A percentile compares a stretch with the other conserved stretches of the same genome.
phyloP scores from a whole-genome alignment of 2,797 vertebrate species.

The Poliocrania exsul region DNA sequence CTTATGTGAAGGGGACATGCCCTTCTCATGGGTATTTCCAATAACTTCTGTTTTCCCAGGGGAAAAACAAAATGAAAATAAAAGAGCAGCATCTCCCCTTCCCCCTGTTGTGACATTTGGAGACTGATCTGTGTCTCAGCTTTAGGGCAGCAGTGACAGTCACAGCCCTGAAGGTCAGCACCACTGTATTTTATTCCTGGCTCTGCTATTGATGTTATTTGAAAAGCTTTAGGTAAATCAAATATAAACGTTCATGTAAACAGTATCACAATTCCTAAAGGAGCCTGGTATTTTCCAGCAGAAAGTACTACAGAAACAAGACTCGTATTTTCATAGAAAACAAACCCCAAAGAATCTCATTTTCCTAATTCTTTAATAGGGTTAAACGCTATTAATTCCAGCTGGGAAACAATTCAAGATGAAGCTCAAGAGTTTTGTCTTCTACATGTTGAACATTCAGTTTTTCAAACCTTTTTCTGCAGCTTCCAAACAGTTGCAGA shows the following conservation, averaged over 20 bases:
- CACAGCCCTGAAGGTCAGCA: background rate
- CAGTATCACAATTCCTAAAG: background rate
- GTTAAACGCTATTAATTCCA: conserved; percentile 32
- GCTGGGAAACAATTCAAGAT: conserved; percentile 15
- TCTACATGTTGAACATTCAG: background rate
- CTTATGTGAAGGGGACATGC: background rate
- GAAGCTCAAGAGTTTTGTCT: background rate
- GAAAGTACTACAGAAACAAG: background rate
- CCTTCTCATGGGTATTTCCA: background rate
- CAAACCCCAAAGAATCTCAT: background rate
- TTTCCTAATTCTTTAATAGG: conserved; percentile 19
- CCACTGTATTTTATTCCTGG: background rate
- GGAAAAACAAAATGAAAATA: background rate
- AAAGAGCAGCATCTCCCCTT: background rate
- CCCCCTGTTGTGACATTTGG: background rate
- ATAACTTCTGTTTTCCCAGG: background rate
- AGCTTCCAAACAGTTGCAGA: background rate
- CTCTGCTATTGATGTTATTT: background rate
- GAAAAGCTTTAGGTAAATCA: conserved; percentile 1
- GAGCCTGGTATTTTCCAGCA: background rate
- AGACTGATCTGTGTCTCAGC: background rate
- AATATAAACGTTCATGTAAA: background rate
- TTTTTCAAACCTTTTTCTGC: background rate
- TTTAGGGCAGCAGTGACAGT: background rate
- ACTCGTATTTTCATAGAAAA: background rate